These are phyloP conservation scores for Sciurus carolinensis DNA, from an alignment of 2,797 vertebrate species.

Conservation along the genomic window DNA sequence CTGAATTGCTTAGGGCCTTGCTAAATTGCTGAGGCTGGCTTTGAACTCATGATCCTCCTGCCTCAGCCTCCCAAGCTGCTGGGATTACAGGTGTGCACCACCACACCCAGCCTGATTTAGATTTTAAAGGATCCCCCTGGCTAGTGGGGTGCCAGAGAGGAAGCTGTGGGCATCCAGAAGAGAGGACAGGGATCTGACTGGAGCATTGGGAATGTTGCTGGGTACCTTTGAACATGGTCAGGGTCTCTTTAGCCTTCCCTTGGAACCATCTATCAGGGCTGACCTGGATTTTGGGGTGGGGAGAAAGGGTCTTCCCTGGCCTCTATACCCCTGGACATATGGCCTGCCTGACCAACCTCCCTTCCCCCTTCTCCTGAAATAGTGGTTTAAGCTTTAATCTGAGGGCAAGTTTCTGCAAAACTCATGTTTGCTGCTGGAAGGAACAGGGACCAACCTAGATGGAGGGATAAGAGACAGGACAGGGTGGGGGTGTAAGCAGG, in stretches of 20 bases:
- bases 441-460: conserved; percentile 56
- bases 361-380: conserved; percentile 1
- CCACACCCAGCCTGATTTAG: not conserved
- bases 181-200: not conserved
- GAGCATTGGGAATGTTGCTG: not conserved
- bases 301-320: not conserved
- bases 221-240: not conserved
- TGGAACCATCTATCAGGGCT: not conserved
- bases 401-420: conserved; percentile 77
- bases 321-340: not conserved
- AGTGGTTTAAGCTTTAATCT: conserved; percentile 71
- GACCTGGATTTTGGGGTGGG: not conserved
- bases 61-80: too few relatives aligned
- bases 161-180: not conserved
- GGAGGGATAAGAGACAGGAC: conserved; percentile 68
- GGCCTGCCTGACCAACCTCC: not conserved
- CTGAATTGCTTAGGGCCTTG: too few relatives aligned
- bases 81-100: too few relatives aligned
- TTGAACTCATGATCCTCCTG: too few relatives aligned
- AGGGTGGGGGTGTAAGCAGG: not conserved
- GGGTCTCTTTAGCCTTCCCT: not conserved
- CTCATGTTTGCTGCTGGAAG: conserved; percentile 53
- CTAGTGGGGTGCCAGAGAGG: not conserved
- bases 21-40: too few relatives aligned
- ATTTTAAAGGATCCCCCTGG: not conserved